Percentiles rank a stretch among this genome's conserved stretches.
Evolutionary conservation across 2,888 invertebrate species (phyloP).

Genomic region (Hirtodrosophila histrioides): DNA sequence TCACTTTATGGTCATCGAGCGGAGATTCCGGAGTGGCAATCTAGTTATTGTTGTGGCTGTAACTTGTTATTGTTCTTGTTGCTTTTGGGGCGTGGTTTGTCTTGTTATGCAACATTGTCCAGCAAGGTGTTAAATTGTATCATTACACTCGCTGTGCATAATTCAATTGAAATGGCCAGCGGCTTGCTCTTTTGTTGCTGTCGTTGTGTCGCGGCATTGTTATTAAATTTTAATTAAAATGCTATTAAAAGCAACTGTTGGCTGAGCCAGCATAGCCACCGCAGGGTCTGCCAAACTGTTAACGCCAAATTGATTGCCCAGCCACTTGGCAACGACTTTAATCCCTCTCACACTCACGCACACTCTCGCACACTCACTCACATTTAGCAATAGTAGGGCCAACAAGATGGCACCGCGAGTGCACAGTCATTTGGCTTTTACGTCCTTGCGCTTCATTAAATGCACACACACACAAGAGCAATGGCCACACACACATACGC

Average conservation of each 20-base stretch:
- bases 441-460: conserved; percentile 47
- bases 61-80: background rate
- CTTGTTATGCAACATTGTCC: conserved; percentile 23
- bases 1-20: conserved; percentile 20
- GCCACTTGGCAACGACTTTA: conserved; percentile 28
- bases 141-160: conserved; percentile 44
- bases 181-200: conserved; percentile 7
- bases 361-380: too few relatives aligned
- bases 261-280: conserved; percentile 6
- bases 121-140: conserved; percentile 53
- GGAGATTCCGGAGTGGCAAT: background rate
- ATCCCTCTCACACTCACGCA: background rate
- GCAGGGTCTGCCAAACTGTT: conserved; percentile 28
- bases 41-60: conserved; percentile 9
- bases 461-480: conserved; percentile 17
- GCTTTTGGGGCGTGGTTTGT: conserved; percentile 1
- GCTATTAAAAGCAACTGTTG: conserved; percentile 54
- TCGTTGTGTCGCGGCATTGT: conserved; percentile 24
- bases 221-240: conserved; percentile 65
- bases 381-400: conserved; percentile 1
- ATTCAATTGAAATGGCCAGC: conserved; percentile 46
- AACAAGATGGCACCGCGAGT: conserved; percentile 7
- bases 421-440: conserved; percentile 45
- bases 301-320: conserved; percentile 45
- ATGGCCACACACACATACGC: conserved; percentile 1